Evolutionary conservation across 2,797 vertebrate species (phyloP), one percentile per base, ranked within the genome.

Genomic region (Sebastes melanostomus): DNA sequence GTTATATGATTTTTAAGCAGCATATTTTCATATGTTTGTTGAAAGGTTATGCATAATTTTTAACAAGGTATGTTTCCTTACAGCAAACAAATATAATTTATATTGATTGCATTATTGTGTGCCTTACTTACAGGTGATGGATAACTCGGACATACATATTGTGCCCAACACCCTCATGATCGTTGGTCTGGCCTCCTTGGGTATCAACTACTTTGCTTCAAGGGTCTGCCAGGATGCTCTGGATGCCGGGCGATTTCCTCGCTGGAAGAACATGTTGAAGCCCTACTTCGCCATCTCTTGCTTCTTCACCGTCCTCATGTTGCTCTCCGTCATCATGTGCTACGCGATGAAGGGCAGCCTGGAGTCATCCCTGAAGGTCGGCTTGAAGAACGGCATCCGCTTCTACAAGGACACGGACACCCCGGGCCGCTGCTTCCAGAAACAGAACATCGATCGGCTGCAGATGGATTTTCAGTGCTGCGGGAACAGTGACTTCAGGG

Each of bases 341-440:
- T 96, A 93, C 0, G 91, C 85, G 6, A 95, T 97, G 96, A 96
- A 94, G 83, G 95, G 95, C 70, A 96, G 87, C 36, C 91, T 97
- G 85, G 96, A 96, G 76, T 92, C 88, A 24, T 96, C 96, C 0
- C 92, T 97, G 85, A 95, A 95, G 88, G 89, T 86, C 0, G 96
- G 96, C 67, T 81, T 97, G 82, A 96, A 80, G 87, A 96, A 97
- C 0, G 95, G 96, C 77, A 96, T 97, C 80, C 95, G 96, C 67
- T 97, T 96, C 91, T 98, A 98, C 93, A 97, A 97, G 89, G 97
- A 98, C 92, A 98, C 97, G 0, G 97, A 97, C 86, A 96, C 96
- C 72, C 97, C 97, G 0, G 96, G 97, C 7, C 96, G 95, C 77
- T 98, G 97, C 90, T 96, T 96, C 80, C 96, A 96, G 90, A 97